phyloP scores from a whole-genome alignment of 2,113 vertebrate species.

The Ictidomys tridecemlineatus region DNA sequence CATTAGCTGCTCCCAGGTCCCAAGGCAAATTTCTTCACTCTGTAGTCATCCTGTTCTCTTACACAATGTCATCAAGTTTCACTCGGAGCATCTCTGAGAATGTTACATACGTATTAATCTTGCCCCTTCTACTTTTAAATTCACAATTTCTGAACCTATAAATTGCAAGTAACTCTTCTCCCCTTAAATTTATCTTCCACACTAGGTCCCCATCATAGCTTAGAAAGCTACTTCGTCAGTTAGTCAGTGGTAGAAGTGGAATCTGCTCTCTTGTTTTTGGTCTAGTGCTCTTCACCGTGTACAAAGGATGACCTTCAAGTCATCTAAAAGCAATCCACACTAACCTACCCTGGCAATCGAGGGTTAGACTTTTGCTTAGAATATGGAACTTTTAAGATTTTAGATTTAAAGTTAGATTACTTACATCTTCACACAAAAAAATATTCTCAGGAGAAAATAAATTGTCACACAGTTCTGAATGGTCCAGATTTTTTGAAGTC shows the following conservation, averaged over 20 bases:
- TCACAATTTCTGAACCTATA: neutral
- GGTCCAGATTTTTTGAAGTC: neutral
- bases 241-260: neutral
- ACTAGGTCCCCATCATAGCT: neutral
- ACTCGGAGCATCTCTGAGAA: neutral
- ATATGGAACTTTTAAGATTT: neutral
- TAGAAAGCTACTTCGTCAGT: neutral
- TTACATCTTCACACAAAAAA: conserved; percentile 27
- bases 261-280: neutral
- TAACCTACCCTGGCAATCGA: too few species aligned
- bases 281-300: neutral
- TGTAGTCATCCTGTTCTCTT: neutral
- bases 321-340: neutral
- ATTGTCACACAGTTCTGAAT: neutral
- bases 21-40: neutral
- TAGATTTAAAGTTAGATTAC: neutral
- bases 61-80: neutral
- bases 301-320: neutral
- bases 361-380: neutral
- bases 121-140: neutral
- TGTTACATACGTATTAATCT: neutral
- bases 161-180: neutral
- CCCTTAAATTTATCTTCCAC: neutral
- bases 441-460: neutral
- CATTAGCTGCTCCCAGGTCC: neutral